Evolutionary conservation across 2,113 vertebrate species (phyloP).

Genomic region (Syrrhaptes paradoxus): DNA sequence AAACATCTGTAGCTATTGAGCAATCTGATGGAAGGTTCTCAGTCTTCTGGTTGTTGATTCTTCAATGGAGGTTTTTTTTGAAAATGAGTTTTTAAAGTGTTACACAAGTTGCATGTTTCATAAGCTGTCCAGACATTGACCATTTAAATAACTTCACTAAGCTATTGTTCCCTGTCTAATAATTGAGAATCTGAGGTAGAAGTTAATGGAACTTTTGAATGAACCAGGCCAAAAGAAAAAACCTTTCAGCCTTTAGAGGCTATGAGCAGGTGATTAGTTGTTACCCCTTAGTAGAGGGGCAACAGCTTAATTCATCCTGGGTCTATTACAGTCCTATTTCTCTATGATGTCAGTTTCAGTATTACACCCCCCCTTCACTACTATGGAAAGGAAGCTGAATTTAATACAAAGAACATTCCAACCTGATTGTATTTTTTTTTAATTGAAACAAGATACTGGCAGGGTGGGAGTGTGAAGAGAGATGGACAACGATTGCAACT

Average conservation of each 20-base stretch:
- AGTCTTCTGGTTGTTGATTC: background rate
- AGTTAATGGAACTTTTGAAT: background rate
- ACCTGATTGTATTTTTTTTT: background rate
- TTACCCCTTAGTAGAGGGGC: background rate
- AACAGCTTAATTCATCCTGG: background rate
- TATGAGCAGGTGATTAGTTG: background rate
- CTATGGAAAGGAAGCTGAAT: background rate
- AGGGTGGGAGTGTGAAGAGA: background rate
- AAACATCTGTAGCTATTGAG: background rate
- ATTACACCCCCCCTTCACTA: background rate
- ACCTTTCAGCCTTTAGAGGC: background rate
- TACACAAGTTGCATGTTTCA: background rate
- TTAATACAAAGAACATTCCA: background rate
- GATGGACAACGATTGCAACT: background rate
- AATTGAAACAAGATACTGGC: background rate
- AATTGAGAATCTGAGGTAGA: background rate
- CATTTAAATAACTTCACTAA: background rate
- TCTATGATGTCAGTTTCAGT: background rate
- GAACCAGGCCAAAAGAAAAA: background rate
- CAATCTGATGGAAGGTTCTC: background rate
- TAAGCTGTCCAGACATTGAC: background rate
- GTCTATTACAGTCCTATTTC: background rate
- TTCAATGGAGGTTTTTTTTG: background rate
- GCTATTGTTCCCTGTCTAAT: background rate
- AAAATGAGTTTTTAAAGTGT: background rate